phyloP scores from a whole-genome alignment of 2,888 invertebrate genomes.

The Cephus pygmeus region DNA sequence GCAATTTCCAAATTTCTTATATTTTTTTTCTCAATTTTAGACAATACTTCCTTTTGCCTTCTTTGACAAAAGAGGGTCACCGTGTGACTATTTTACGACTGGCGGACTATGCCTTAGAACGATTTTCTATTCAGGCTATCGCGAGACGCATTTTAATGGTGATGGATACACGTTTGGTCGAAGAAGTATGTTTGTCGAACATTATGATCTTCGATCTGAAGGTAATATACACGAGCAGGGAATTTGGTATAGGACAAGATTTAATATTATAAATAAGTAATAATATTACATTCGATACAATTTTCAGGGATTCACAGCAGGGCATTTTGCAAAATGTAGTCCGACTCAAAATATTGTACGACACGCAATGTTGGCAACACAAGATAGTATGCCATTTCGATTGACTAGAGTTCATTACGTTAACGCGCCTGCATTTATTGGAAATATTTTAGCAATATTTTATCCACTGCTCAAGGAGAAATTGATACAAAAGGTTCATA shows the following conservation, averaged over 20 bases:
- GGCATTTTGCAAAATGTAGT: constrained; percentile 57
- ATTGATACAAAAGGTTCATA: constrained; percentile 56
- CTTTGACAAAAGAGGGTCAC: constrained; percentile 59
- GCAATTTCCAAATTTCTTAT: neutral
- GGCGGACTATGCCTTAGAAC: constrained; percentile 48
- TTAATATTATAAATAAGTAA: neutral
- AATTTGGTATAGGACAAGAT: neutral
- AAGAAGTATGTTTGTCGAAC: constrained; percentile 59
- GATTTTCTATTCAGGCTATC: constrained; percentile 54
- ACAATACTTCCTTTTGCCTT: constrained; percentile 58
- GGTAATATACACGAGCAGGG: constrained; percentile 35
- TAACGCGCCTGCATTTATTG: constrained; percentile 55
- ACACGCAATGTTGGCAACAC: constrained; percentile 59
- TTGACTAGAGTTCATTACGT: constrained; percentile 55
- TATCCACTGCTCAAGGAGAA: constrained; percentile 60
- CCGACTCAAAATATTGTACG: constrained; percentile 57
- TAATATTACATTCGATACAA: constrained; percentile 4
- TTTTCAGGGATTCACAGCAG: constrained; percentile 53
- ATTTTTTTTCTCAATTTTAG: constrained; percentile 32
- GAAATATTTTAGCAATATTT: constrained; percentile 53
- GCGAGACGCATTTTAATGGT: constrained; percentile 60
- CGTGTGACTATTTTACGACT: constrained; percentile 57
- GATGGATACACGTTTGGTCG: constrained; percentile 56
- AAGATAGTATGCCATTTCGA: constrained; percentile 63
- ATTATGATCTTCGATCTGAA: constrained; percentile 61